Percentiles rank a stretch among this genome's conserved stretches.
These are phyloP conservation scores for Leucophenga montana DNA, from an alignment of 2,888 invertebrate species.

Conservation along the genomic window DNA sequence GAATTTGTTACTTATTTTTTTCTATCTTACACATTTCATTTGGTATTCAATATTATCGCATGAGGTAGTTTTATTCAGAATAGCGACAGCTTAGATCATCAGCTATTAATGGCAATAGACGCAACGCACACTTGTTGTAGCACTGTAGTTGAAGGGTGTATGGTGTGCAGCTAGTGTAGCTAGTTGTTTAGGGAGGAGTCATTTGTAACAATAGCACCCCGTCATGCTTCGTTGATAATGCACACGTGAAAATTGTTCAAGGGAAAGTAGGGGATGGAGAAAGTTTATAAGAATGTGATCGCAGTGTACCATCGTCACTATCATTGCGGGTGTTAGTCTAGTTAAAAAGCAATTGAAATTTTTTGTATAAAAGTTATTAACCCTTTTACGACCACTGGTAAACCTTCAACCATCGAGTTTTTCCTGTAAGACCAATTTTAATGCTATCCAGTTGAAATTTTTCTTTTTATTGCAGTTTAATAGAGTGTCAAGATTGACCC, in stretches of 20 bases:
- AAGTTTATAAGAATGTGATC: no score
- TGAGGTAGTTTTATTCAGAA: neutral
- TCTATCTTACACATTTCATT: neutral
- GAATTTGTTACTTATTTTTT: neutral
- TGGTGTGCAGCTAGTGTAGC: conserved; percentile 6
- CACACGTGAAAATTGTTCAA: conserved; percentile 29
- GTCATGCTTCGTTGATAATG: conserved; percentile 42
- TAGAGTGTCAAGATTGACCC: no score
- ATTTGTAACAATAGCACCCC: conserved; percentile 35
- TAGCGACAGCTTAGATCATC: conserved; percentile 15
- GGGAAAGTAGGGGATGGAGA: neutral
- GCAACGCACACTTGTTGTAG: neutral
- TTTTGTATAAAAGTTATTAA: no score
- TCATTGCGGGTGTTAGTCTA: no score
- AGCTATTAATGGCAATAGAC: conserved; percentile 3
- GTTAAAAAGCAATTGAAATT: no score
- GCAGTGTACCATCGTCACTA: no score
- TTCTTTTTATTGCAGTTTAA: no score
- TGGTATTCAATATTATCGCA: neutral
- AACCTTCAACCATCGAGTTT: no score
- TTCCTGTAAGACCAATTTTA: no score
- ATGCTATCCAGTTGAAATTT: no score
- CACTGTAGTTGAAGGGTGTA: neutral
- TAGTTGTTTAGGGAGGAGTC: neutral
- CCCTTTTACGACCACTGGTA: no score